Evolutionary conservation across 2,797 vertebrate species (phyloP).

Genomic region (Parauchenoglanis punctatus): DNA sequence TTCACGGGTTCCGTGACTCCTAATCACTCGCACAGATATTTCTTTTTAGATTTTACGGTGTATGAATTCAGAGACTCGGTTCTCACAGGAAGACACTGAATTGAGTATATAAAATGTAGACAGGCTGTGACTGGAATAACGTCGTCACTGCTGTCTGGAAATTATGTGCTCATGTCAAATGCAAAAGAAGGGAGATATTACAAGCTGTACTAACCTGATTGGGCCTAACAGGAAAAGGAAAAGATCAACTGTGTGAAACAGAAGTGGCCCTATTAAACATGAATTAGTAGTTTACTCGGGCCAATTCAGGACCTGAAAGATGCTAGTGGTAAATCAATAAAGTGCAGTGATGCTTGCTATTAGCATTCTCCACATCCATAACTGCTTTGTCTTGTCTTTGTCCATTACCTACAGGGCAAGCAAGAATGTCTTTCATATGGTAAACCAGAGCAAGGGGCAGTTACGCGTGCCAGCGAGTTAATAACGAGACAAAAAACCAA

Average conservation of each 20-base stretch:
- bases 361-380: slow-evolving; percentile 22
- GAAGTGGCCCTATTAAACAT: slow-evolving; percentile 24
- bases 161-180: neutral
- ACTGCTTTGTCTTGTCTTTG: slow-evolving; percentile 26
- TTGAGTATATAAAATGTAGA: slow-evolving; percentile 9
- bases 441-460: neutral
- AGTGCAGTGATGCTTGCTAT: slow-evolving; percentile 29
- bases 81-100: neutral
- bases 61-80: neutral
- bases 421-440: slow-evolving; percentile 19
- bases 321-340: slow-evolving; percentile 37
- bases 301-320: slow-evolving; percentile 33
- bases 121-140: slow-evolving; percentile 10
- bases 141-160: neutral
- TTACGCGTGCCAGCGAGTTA: slow-evolving; percentile 6
- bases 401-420: slow-evolving; percentile 25
- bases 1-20: slow-evolving; percentile 1
- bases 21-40: slow-evolving; percentile 11
- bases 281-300: slow-evolving; percentile 39
- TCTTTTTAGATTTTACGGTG: neutral
- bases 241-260: slow-evolving; percentile 11
- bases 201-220: slow-evolving; percentile 17
- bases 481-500: slow-evolving; percentile 19
- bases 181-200: neutral
- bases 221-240: slow-evolving; percentile 15